phyloP scores from a whole-genome alignment of 2,888 invertebrate species.

The Dendrolimus pini region DNA sequence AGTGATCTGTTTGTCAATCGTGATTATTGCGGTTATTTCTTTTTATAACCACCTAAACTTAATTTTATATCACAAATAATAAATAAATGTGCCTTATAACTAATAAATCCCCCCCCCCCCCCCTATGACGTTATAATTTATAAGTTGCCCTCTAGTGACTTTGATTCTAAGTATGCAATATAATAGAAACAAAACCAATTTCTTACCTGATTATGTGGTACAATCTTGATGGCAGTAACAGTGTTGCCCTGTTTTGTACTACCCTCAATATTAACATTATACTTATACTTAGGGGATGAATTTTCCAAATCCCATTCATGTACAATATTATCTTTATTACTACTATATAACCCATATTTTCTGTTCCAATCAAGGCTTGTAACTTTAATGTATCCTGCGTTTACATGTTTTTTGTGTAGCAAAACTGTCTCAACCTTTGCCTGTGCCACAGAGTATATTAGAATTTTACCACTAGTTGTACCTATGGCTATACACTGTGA shows the following conservation, averaged over 20 bases:
- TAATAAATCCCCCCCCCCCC: too few relatives aligned
- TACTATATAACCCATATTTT: constrained; percentile 70
- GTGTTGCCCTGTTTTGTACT: constrained; percentile 74
- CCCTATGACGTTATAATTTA: too few relatives aligned
- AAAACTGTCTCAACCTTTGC: constrained; percentile 79
- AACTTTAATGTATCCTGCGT: constrained; percentile 44
- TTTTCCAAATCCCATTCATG: constrained; percentile 73
- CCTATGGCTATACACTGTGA: constrained; percentile 81
- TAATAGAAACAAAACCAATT: too few relatives aligned
- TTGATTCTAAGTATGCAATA: too few relatives aligned
- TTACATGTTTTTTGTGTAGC: constrained; percentile 57
- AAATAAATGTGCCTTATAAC: too few relatives aligned
- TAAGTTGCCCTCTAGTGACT: too few relatives aligned
- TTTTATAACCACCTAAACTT: too few relatives aligned
- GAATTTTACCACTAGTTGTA: constrained; percentile 82
- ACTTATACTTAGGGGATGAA: constrained; percentile 65
- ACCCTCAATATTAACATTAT: constrained; percentile 77
- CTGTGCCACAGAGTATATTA: constrained; percentile 82
- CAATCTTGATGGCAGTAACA: constrained; percentile 77
- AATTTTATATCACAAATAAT: too few relatives aligned
- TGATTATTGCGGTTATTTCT: too few relatives aligned
- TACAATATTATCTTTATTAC: constrained; percentile 70
- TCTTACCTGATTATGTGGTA: constrained; percentile 70
- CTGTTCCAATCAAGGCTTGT: constrained; percentile 77
- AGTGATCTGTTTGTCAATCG: too few relatives aligned